Evolutionary conservation across 1,140 invertebrate species (phyloP).

Genomic region (Drosophila bocqueti): DNA sequence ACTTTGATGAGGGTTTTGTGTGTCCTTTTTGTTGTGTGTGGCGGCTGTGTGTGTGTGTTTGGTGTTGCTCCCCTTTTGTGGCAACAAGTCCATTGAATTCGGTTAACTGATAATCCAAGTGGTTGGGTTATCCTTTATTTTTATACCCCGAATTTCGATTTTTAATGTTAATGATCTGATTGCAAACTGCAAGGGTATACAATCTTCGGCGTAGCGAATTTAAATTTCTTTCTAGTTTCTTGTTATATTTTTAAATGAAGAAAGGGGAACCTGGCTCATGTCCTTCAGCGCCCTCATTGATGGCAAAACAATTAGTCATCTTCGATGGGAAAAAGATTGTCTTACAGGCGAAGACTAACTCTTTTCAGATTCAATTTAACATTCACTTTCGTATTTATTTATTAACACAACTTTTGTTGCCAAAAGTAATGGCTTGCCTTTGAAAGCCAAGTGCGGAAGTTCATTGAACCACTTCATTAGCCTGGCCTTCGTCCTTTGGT

Average conservation of each 20-base stretch:
- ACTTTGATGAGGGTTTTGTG: constrained; percentile 42
- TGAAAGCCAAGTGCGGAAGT: neutral
- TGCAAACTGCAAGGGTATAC: no score
- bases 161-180: no score
- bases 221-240: no score
- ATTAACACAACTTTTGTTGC: neutral
- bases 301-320: constrained; percentile 44
- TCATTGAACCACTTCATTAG: constrained; percentile 36
- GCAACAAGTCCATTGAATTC: constrained; percentile 19
- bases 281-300: constrained; percentile 10
- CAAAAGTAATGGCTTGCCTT: neutral
- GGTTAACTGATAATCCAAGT: constrained; percentile 27
- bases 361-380: neutral
- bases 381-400: neutral
- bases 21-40: neutral
- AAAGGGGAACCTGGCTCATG: constrained; percentile 8
- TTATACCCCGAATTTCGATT: no score
- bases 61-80: constrained; percentile 1
- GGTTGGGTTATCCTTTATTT: neutral
- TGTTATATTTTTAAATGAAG: neutral
- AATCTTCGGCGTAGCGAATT: no score
- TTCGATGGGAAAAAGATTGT: constrained; percentile 11
- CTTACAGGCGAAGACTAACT: neutral
- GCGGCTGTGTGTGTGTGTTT: neutral
- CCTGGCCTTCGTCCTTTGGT: neutral